These are phyloP conservation scores for Haliaeetus leucogaster DNA, from an alignment of 2,113 vertebrate genomes.

Conservation along the genomic window DNA sequence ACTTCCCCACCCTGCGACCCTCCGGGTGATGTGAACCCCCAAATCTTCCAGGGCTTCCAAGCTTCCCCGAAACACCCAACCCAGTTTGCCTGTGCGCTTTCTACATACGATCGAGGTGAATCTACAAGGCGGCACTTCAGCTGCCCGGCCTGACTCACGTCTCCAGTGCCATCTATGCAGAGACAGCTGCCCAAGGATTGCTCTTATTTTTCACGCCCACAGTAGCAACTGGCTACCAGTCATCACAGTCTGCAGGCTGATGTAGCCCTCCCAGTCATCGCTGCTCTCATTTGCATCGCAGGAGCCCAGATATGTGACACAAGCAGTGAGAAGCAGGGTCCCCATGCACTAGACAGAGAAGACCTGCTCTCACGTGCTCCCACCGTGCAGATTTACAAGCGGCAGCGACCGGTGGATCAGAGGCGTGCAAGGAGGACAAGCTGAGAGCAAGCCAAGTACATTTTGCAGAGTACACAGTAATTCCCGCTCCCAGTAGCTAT, in stretches of 20 bases:
- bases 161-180: neutral
- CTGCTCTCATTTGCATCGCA: neutral
- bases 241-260: neutral
- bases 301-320: neutral
- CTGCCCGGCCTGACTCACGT: conserved; percentile 39
- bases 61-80: neutral
- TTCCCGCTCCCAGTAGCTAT: neutral
- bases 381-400: neutral
- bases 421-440: neutral
- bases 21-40: neutral
- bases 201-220: conserved; percentile 64
- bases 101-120: fast-evolving
- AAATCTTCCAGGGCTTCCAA: neutral
- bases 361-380: neutral
- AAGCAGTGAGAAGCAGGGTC: neutral
- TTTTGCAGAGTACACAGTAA: neutral
- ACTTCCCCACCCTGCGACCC: fast-evolving
- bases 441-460: neutral
- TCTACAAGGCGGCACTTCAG: neutral
- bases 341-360: neutral
- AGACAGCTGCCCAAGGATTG: conserved; percentile 60
- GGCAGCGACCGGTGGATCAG: neutral
- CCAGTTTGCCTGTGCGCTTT: fast-evolving
- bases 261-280: neutral
- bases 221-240: conserved; percentile 43